phyloP scores from a whole-genome alignment of 2,888 invertebrate genomes.

The Caenorhabditis doughertyi region DNA sequence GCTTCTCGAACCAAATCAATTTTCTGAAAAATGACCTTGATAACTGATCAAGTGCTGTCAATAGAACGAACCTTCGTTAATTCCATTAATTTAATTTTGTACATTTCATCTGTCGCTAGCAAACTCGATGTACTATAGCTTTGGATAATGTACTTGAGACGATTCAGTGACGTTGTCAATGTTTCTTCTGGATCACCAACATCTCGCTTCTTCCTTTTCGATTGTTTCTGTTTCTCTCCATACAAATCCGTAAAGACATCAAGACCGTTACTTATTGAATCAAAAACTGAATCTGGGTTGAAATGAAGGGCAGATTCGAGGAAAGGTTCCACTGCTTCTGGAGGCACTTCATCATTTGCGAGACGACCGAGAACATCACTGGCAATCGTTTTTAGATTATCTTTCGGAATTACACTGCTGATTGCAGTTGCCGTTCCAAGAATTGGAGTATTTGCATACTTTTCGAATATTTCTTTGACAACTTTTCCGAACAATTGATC shows the following conservation, averaged over 20 bases:
- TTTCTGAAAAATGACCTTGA: constrained; percentile 24
- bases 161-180: constrained; percentile 21
- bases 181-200: constrained; percentile 31
- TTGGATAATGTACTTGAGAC: constrained; percentile 25
- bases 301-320: constrained; percentile 57
- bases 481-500: constrained; percentile 55
- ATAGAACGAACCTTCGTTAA: constrained; percentile 4
- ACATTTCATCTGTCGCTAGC: constrained; percentile 11
- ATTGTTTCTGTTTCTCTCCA: constrained; percentile 12
- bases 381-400: constrained; percentile 36
- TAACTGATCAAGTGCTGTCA: background rate
- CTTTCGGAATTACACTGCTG: constrained; percentile 54
- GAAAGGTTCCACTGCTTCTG: constrained; percentile 56
- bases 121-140: constrained; percentile 39
- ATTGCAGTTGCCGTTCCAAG: constrained; percentile 58
- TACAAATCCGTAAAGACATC: constrained; percentile 27
- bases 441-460: constrained; percentile 52
- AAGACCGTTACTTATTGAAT: constrained; percentile 35
- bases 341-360: constrained; percentile 48
- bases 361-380: constrained; percentile 37
- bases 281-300: constrained; percentile 54
- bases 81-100: background rate
- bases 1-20: constrained; percentile 44
- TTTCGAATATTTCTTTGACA: constrained; percentile 50
- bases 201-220: constrained; percentile 25